Evolutionary conservation across 1,140 invertebrate species (phyloP).

Genomic region (Drosophila sucinea): DNA sequence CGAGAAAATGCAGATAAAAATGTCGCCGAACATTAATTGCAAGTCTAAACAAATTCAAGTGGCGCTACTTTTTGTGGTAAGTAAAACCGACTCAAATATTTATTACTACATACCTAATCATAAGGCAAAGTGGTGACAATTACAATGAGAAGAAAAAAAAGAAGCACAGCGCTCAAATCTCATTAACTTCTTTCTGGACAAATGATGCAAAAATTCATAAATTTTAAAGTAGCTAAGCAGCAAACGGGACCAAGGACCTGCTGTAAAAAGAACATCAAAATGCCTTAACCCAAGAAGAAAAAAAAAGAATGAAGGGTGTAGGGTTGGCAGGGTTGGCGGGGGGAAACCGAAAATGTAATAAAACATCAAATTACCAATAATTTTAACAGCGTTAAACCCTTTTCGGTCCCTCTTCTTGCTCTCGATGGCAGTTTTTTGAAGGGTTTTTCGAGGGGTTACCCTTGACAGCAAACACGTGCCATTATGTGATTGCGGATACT

Average conservation of each 20-base stretch:
- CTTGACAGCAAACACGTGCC: conserved; percentile 59
- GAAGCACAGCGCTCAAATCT: not conserved
- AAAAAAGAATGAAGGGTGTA: not conserved
- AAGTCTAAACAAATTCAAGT: conserved; percentile 60
- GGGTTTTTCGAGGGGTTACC: not conserved
- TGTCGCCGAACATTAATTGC: conserved; percentile 62
- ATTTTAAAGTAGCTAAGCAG: conserved; percentile 45
- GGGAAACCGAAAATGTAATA: conserved; percentile 53
- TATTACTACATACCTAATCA: conserved; percentile 8
- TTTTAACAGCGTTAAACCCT: conserved; percentile 47
- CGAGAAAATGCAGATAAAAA: conserved; percentile 79
- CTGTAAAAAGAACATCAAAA: conserved; percentile 5
- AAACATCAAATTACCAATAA: conserved; percentile 70
- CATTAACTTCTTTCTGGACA: conserved; percentile 1
- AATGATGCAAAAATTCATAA: conserved; percentile 41
- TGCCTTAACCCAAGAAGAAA: conserved; percentile 17
- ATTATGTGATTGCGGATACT: conserved; percentile 62
- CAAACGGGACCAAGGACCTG: not conserved
- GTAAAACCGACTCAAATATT: conserved; percentile 42
- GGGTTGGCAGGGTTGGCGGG: not conserved
- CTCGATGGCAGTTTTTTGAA: conserved; percentile 1
- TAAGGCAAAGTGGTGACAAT: conserved; percentile 26
- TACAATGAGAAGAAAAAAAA: not conserved
- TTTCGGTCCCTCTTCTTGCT: conserved; percentile 23
- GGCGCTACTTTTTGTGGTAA: conserved; percentile 72